Evolutionary conservation across 2,797 vertebrate species (phyloP), one percentile per base, ranked within the genome.

Genomic region (Arctocebus calabarensis): DNA sequence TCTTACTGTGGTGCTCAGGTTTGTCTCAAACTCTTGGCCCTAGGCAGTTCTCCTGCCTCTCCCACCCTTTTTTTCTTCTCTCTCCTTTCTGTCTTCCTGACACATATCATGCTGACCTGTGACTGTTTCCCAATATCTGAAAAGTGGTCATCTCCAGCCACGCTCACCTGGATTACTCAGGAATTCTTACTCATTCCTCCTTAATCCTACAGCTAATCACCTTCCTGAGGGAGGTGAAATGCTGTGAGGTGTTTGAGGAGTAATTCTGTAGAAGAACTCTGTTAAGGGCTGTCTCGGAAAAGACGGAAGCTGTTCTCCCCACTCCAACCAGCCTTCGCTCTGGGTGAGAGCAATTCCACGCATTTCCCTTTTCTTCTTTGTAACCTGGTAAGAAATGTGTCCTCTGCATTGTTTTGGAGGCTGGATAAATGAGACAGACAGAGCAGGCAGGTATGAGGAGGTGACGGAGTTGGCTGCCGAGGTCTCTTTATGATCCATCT

Each of bases 371-470:
- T 12, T 59, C 32, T 64, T 70, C 40, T 91, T 83, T 79, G 55
- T 34, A 82, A n/a, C 57, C 22, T 25, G 6, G 48, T 14, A 43
- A 95, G 32, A 74, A 78, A 43, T 70, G 52, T 87, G 59, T 96
- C 59, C 27, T 90, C 20, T 71, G 62, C 32, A 52, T 87, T 91
- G 73, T 93, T 95, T n/a, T 55, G 20, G 81, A 93, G 84, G 55
- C 40, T 84, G 32, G 71, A 91, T 96, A 96, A 97, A 97, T 97
- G 96, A 97, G 94, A 84, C 96, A 78, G 96, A 92, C 40, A 95
- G 94, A 96, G 62, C 70, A 88, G 93, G 93, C 91, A 94, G 96
- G 87, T 87, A 81, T 37, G 74, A 79, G 84, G 70, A 91, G 82
- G 86, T 74, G 91, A 92, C 90, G 62, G 74, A 88, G 88, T 59